These are phyloP conservation scores for Numida meleagris DNA, from an alignment of 2,113 vertebrate species.

Conservation along the genomic window DNA sequence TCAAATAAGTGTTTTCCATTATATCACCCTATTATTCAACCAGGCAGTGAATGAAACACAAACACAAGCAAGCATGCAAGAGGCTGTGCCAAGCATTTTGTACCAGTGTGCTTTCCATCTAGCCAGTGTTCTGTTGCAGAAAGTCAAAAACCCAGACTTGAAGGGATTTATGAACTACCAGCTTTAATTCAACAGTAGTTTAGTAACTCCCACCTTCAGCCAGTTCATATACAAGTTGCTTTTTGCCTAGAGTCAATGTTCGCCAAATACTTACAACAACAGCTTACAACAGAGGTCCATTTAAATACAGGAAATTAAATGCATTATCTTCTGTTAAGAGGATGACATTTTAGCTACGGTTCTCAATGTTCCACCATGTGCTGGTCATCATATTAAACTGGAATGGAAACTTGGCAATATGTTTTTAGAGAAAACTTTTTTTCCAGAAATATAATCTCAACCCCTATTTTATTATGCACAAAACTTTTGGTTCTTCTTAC, in stretches of 20 bases:
- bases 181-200: not conserved
- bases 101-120: not conserved
- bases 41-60: not conserved
- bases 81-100: not conserved
- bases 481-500: conserved; percentile 44
- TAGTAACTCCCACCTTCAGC: not conserved
- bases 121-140: not conserved
- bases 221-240: not conserved
- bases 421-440: not conserved
- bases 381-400: not conserved
- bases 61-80: not conserved
- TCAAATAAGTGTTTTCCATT: not conserved
- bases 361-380: not conserved
- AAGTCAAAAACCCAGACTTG: not conserved
- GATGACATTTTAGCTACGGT: accelerated
- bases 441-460: not conserved
- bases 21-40: not conserved
- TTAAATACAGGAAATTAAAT: not conserved
- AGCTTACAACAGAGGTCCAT: not conserved
- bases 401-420: not conserved
- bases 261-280: not conserved
- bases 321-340: not conserved
- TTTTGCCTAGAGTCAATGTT: not conserved
- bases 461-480: not conserved
- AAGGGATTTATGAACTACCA: not conserved